Evolutionary conservation across 2,888 invertebrate genomes (phyloP).

Genomic region (Lumbricus terrestris): DNA sequence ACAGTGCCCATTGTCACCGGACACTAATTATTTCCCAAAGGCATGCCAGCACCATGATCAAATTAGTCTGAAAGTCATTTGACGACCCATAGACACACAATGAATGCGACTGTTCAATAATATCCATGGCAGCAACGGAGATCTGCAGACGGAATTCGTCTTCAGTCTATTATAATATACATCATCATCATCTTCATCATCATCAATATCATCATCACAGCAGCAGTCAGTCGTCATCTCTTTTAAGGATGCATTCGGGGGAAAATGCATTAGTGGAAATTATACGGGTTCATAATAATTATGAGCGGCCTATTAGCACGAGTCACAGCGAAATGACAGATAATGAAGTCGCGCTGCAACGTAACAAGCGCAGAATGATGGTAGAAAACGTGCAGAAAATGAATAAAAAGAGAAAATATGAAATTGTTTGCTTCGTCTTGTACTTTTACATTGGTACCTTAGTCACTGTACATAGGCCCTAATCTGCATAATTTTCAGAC

Average conservation of each 20-base stretch:
- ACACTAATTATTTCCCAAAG: no score
- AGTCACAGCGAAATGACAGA: background rate
- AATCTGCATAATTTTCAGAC: no score
- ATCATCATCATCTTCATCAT: background rate
- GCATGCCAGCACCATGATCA: no score
- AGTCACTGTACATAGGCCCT: no score
- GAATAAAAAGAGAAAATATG: background rate
- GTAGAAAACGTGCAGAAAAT: background rate
- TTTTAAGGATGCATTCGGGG: background rate
- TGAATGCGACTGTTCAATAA: no score
- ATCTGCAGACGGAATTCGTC: no score
- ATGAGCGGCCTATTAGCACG: background rate
- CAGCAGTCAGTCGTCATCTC: background rate
- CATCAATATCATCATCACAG: conserved; percentile 9
- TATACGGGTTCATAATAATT: background rate
- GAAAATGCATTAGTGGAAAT: background rate
- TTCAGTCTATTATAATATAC: no score
- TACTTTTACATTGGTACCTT: no score
- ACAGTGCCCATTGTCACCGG: background rate
- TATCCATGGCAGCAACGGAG: no score
- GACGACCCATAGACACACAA: no score
- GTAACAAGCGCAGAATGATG: background rate
- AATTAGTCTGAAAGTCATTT: no score
- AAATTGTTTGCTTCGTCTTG: no score
- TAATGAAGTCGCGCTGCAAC: background rate